Base-by-base conservation (phyloP, 2,888 invertebrate species). In the Eupithecia insigniata region DNA sequence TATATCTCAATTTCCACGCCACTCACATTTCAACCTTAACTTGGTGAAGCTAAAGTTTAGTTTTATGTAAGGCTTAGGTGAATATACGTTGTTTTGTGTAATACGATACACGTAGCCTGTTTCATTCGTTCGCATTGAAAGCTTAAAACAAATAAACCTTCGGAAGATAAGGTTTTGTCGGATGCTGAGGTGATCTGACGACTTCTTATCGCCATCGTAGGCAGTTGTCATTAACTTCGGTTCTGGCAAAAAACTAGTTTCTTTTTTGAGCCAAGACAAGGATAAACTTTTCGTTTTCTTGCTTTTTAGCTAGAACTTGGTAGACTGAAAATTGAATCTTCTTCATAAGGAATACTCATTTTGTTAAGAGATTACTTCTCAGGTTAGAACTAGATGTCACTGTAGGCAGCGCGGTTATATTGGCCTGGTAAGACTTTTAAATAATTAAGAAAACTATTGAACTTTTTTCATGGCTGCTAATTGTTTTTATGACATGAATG, bases 61-160 rank as follows among this genome's bases (percentile, higher is more conserved):
- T 67, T 79, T 87, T 0, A 0, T 5, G 65, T 79, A 70, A 0
- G 1, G 0, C 1, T 0, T 0, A 26, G 14, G 7, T 22, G 18
- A 12, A 67, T 69, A 80, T 90, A 82, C 0, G 84, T 74, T 81
- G 75, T 89, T 87, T 76, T 61, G 39, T 10, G 84, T 84, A 84
- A 87, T 79, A 78, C 76, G 82, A 88, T 86, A 89, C 76, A 79
- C 82, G 85, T 84, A 88, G 89, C 86, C 90, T 89, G 92, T 93
- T 93, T 92, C 92, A 90, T 88, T 92, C 92, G 89, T 89, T 87
- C 92, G 86, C 90, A 91, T 90, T 91, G 92, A 89, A 90, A 90
- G 91, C 91, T 92, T 91, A 91, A 93, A 93, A 93, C 93, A 93
- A 93, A 93, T 93, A 93, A 92, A 93, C 89, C 89, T 87, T 88